phyloP scores from a whole-genome alignment of 2,113 vertebrate species.

The Isichthys henryi region DNA sequence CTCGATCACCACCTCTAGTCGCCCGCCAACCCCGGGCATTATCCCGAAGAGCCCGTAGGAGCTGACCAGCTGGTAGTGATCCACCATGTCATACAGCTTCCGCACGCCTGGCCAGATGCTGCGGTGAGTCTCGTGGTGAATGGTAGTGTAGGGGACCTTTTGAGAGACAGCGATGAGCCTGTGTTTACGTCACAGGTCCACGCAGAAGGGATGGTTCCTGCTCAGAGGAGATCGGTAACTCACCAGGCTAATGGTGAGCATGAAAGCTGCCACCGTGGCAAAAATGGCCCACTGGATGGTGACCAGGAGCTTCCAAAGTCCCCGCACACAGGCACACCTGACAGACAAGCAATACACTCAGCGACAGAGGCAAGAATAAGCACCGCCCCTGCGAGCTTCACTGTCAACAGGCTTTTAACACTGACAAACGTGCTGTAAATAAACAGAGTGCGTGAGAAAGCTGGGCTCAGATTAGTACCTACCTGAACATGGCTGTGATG shows the following conservation, averaged over 20 bases:
- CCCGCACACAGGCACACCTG: constrained; percentile 56
- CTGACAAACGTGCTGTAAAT: neutral
- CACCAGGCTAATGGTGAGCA: constrained; percentile 72
- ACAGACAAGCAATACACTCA: neutral
- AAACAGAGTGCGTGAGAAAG: neutral
- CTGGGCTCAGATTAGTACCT: neutral
- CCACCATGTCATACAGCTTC: constrained; percentile 47
- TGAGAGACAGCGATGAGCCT: neutral
- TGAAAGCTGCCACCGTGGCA: constrained; percentile 36
- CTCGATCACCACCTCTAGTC: constrained; percentile 73
- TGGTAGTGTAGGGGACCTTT: constrained; percentile 72
- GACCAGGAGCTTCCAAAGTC: constrained; percentile 59
- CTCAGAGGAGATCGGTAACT: constrained; percentile 25
- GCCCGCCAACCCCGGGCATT: constrained; percentile 60
- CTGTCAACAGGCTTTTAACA: neutral
- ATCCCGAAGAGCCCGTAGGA: constrained; percentile 74
- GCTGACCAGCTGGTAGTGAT: constrained; percentile 60
- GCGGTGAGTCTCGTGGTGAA: constrained; percentile 51
- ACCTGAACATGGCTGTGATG: constrained; percentile 62
- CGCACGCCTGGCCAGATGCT: constrained; percentile 56
- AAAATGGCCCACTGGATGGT: constrained; percentile 53
- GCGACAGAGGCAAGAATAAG: neutral
- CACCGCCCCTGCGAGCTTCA: neutral
- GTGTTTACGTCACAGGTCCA: neutral
- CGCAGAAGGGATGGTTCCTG: neutral